A percentile compares a stretch with the other conserved stretches of the same genome.
phyloP scores from a whole-genome alignment of 1,140 invertebrate genomes.

The Dendrolimus kikuchii region DNA sequence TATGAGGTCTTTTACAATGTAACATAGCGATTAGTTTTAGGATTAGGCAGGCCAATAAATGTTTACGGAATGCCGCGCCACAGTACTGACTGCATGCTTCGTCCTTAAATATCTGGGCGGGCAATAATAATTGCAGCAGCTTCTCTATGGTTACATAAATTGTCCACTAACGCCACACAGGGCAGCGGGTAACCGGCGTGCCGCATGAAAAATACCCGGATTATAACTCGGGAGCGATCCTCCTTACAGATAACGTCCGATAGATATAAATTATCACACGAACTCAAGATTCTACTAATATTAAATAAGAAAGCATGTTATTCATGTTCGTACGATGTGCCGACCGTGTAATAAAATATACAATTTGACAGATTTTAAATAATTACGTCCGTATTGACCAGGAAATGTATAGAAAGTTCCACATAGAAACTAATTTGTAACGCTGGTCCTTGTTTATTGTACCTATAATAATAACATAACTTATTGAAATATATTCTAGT shows the following conservation, averaged over 20 bases:
- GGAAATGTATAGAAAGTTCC: slow-evolving; percentile 63
- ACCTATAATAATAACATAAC: too few species aligned
- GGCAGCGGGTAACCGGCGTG: slow-evolving; percentile 28
- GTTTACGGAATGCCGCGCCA: too few species aligned
- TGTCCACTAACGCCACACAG: slow-evolving; percentile 38
- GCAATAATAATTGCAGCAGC: slow-evolving; percentile 55
- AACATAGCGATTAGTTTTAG: too few species aligned
- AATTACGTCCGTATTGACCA: slow-evolving; percentile 60
- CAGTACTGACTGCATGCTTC: too few species aligned
- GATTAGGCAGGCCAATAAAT: too few species aligned
- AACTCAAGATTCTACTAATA: slow-evolving; percentile 65
- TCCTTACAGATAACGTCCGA: slow-evolving; percentile 52
- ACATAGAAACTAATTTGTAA: slow-evolving; percentile 7
- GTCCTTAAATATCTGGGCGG: slow-evolving; percentile 9
- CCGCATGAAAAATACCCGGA: slow-evolving; percentile 66
- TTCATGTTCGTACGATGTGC: slow-evolving; percentile 56
- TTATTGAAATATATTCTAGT: too few species aligned
- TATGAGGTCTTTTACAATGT: too few species aligned
- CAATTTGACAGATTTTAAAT: slow-evolving; percentile 69
- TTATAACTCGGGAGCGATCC: slow-evolving; percentile 67
- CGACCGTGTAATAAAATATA: slow-evolving; percentile 61
- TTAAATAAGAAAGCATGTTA: slow-evolving; percentile 71
- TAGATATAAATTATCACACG: slow-evolving; percentile 68
- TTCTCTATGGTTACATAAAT: slow-evolving; percentile 53
- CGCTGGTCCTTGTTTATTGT: too few species aligned